Evolutionary conservation across 2,888 invertebrate genomes (phyloP).

Genomic region (Thysanoteuthis rhombus): DNA sequence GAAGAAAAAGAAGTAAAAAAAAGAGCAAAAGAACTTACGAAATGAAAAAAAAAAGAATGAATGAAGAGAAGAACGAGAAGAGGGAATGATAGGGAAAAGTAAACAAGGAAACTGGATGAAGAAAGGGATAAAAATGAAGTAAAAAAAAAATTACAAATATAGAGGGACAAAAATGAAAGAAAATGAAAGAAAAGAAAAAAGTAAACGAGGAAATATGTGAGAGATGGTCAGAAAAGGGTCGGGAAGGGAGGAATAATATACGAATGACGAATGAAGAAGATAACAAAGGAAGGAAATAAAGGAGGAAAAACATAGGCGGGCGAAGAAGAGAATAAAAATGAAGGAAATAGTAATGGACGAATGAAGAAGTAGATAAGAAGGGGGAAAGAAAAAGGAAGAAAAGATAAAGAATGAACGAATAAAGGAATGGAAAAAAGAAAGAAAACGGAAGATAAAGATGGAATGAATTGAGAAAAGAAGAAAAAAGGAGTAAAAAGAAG

Average conservation of each 20-base stretch:
- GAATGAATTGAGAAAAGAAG: too few species aligned
- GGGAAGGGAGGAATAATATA: not conserved
- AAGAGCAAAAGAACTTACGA: not conserved
- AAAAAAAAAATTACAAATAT: not conserved
- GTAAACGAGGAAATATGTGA: not conserved
- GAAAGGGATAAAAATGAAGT: not conserved
- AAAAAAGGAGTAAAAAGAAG: too few species aligned
- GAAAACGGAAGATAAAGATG: not conserved
- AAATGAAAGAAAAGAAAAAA: too few species aligned
- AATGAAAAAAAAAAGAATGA: too few species aligned
- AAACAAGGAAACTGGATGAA: not conserved
- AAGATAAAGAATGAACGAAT: not conserved
- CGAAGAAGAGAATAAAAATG: not conserved
- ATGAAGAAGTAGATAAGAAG: not conserved
- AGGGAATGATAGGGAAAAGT: not conserved
- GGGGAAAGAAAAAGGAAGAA: not conserved
- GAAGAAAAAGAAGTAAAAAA: too few species aligned
- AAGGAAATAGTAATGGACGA: not conserved
- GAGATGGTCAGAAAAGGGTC: not conserved
- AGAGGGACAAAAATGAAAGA: too few species aligned
- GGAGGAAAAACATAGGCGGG: not conserved
- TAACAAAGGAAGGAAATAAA: not conserved
- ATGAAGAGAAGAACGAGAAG: too few species aligned
- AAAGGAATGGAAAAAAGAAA: not conserved
- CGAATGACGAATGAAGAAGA: not conserved